These are phyloP conservation scores for Agrochola lychnidis DNA, from an alignment of 2,888 invertebrate species.

Conservation along the genomic window DNA sequence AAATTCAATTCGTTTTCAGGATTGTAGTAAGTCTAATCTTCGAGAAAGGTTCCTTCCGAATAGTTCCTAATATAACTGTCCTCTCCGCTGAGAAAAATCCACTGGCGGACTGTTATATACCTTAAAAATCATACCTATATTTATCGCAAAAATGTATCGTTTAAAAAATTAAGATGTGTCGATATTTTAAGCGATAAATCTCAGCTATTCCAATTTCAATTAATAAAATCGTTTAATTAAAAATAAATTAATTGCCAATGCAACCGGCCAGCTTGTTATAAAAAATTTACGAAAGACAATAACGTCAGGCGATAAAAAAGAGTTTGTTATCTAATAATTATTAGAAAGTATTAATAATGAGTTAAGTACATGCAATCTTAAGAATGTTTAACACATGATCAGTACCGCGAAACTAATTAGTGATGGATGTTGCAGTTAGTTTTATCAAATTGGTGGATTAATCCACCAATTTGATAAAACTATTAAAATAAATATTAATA, in stretches of 20 bases:
- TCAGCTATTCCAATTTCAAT: constrained; percentile 24
- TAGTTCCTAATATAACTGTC: not conserved
- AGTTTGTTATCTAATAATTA: constrained; percentile 61
- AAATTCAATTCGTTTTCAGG: not conserved
- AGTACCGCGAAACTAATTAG: constrained; percentile 48
- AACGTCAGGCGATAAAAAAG: constrained; percentile 49
- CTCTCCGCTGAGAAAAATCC: not conserved
- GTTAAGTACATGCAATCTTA: constrained; percentile 55
- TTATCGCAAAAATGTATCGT: not conserved
- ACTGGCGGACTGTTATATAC: not conserved
- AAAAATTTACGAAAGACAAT: constrained; percentile 54
- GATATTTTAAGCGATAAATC: constrained; percentile 7
- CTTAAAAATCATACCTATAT: not conserved
- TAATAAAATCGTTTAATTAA: constrained; percentile 21
- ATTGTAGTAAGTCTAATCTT: not conserved
- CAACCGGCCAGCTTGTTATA: constrained; percentile 24
- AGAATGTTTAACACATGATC: constrained; percentile 50
- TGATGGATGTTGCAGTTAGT: constrained; percentile 1
- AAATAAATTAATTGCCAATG: constrained; percentile 22
- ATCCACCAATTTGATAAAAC: too few species aligned
- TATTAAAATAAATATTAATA: too few species aligned
- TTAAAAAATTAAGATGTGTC: not conserved
- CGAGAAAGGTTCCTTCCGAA: not conserved
- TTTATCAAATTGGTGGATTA: not conserved
- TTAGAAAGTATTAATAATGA: constrained; percentile 62